Evolutionary conservation across 2,888 invertebrate genomes (phyloP).

Genomic region (Margaritifera margaritifera): DNA sequence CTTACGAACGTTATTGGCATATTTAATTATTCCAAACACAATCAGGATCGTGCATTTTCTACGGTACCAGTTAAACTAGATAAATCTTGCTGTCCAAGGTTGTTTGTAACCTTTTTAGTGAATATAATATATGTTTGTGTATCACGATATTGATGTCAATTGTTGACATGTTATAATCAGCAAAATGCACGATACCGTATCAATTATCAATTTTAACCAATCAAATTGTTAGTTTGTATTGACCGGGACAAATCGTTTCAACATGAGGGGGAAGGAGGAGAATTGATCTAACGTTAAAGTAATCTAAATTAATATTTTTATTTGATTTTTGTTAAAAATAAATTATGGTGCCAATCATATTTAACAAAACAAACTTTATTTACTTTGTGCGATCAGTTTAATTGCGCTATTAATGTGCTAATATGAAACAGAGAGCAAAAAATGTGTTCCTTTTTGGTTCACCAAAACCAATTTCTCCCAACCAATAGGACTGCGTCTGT

Average conservation of each 20-base stretch:
- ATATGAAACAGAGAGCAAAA: slow-evolving; percentile 5
- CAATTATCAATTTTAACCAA: slow-evolving; percentile 59
- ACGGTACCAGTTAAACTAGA: no score
- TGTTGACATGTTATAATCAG: no score
- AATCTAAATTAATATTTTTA: slow-evolving; percentile 17
- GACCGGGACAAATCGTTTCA: slow-evolving; percentile 59
- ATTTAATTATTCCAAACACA: no score
- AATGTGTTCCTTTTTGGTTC: slow-evolving; percentile 11
- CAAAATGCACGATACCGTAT: slow-evolving; percentile 38
- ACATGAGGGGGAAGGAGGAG: slow-evolving; percentile 40
- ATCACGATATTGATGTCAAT: no score
- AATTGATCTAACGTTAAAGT: slow-evolving; percentile 21
- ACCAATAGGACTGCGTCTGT: slow-evolving; percentile 54
- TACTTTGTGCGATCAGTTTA: not conserved
- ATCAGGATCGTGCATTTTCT: no score
- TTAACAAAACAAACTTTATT: not conserved
- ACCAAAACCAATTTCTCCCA: slow-evolving; percentile 52
- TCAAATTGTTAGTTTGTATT: slow-evolving; percentile 51
- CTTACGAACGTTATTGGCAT: no score
- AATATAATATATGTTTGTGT: no score
- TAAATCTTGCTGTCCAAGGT: no score
- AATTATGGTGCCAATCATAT: not conserved
- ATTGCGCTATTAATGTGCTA: not conserved
- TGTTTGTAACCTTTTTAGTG: no score
- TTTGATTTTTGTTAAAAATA: not conserved